Evolutionary conservation across 2,888 invertebrate genomes (phyloP).

Genomic region (Syrphus vitripennis): DNA sequence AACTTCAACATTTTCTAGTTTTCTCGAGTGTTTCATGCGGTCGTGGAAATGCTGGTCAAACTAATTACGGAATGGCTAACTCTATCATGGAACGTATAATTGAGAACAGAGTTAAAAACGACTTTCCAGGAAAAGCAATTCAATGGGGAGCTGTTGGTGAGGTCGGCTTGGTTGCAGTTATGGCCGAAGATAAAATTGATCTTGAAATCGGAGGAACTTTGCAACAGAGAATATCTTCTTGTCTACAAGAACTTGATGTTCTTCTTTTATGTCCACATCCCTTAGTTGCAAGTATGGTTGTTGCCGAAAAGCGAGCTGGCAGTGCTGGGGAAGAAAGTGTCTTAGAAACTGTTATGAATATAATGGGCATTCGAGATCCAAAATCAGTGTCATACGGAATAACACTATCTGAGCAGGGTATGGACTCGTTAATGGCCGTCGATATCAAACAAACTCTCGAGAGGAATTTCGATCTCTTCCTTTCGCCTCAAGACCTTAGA

Average conservation of each 20-base stretch:
- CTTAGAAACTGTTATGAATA: slow-evolving; percentile 87
- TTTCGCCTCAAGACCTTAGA: slow-evolving; percentile 93
- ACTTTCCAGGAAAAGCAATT: slow-evolving; percentile 90
- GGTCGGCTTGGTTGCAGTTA: slow-evolving; percentile 90
- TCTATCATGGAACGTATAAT: slow-evolving; percentile 94
- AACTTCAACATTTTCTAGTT: slow-evolving; percentile 89
- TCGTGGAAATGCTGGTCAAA: slow-evolving; percentile 95
- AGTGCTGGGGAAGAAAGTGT: slow-evolving; percentile 85
- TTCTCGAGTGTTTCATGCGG: slow-evolving; percentile 97
- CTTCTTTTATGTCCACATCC: slow-evolving; percentile 88
- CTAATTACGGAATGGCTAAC: slow-evolving; percentile 92
- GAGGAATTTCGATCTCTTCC: slow-evolving; percentile 92
- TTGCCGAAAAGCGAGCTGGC: slow-evolving; percentile 89
- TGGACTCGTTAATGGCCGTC: slow-evolving; percentile 98
- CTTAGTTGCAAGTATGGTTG: slow-evolving; percentile 92
- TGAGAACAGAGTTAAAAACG: slow-evolving; percentile 86
- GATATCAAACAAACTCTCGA: slow-evolving; percentile 97
- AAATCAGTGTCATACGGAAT: slow-evolving; percentile 87
- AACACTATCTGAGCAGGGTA: slow-evolving; percentile 93
- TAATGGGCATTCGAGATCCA: slow-evolving; percentile 86
- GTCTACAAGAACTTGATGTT: slow-evolving; percentile 87
- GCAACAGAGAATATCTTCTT: slow-evolving; percentile 92
- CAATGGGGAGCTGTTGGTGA: slow-evolving; percentile 98
- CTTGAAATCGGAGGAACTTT: slow-evolving; percentile 91
- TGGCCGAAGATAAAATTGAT: slow-evolving; percentile 87